Base-by-base conservation (phyloP, 2,113 vertebrate genomes). In the Atherinomorus stipes region DNA sequence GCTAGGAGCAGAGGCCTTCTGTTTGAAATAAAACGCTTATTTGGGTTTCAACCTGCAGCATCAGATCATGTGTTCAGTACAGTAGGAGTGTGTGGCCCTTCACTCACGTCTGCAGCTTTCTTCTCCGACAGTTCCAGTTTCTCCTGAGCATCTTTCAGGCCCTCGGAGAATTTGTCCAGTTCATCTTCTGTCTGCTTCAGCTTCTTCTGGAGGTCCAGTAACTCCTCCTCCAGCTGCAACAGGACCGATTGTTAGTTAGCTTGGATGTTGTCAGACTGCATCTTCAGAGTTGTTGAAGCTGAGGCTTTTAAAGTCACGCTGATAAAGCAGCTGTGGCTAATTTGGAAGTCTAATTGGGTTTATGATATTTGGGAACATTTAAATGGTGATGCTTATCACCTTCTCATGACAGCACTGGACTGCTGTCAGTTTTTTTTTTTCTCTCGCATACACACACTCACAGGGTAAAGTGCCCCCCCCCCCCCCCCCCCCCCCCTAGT, bases 91-190 rank as follows among this genome's bases (percentile, higher is more conserved):
- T 68, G 53, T 16, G 13, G 54, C 13, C 0, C 5, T 68, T 40
- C 10, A 95, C 97, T 31, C 92, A 99, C 97, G 2, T 98, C 96
- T 49, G 97, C 94, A 19, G 96, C 95, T 61, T 93, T 96, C 91
- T 94, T 97, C 84, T 99, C 96, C 0, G 96, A 94, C 78, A 95
- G 93, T 80, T 97, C 95, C 80, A 98, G 94, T 90, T 97, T 97
- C 78, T 97, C 97, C 89, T 96, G 96, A 51, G 96, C 95, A 0
- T 96, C 95, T 81, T 96, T 96, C 62, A 99, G 93, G 76, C 94
- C 93, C 84, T 97, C 96, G 0, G 96, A 97, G 85, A 95, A 95
- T 84, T 96, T 96, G 85, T 95, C 94, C 88, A 94, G 84, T 85
- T 95, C 94, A 45, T 95, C 94, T 42, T 95, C 94, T 0, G 96